Evolutionary conservation across 2,113 vertebrate genomes (phyloP).

Genomic region (Spilogale gracilis): DNA sequence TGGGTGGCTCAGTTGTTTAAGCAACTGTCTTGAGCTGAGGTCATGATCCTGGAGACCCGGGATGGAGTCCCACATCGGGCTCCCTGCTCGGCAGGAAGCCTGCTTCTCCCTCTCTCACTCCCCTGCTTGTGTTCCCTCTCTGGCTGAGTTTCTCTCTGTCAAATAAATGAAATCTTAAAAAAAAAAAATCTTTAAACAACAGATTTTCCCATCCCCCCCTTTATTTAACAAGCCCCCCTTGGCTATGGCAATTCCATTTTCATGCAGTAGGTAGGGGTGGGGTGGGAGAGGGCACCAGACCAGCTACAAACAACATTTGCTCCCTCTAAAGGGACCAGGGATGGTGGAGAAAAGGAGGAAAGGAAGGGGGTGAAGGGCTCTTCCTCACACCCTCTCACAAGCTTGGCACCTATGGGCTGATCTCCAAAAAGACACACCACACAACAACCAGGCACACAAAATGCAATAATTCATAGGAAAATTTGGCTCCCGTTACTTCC

Average conservation of each 20-base stretch:
- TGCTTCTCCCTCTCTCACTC: too few relatives aligned
- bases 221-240: not conserved
- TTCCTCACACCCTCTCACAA: not conserved
- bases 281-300: not conserved
- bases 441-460: not conserved
- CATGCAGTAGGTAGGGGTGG: not conserved
- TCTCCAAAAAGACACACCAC: not conserved
- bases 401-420: conserved; percentile 59
- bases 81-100: too few relatives aligned
- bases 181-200: not conserved
- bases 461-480: not conserved
- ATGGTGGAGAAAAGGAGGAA: not conserved
- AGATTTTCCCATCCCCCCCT: not conserved
- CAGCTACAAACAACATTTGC: not conserved
- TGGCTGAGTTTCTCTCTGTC: too few relatives aligned
- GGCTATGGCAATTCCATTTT: not conserved
- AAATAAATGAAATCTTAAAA: too few relatives aligned
- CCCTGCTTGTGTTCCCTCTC: too few relatives aligned
- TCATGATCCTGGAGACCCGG: too few relatives aligned
- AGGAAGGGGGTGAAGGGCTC: not conserved
- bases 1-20: too few relatives aligned
- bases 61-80: too few relatives aligned
- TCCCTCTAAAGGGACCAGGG: not conserved
- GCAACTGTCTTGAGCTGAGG: too few relatives aligned
- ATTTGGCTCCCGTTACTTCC: not conserved